Evolutionary conservation across 2,888 invertebrate species (phyloP), one percentile per base, ranked within the genome.

Genomic region (Tiliacea citrago): DNA sequence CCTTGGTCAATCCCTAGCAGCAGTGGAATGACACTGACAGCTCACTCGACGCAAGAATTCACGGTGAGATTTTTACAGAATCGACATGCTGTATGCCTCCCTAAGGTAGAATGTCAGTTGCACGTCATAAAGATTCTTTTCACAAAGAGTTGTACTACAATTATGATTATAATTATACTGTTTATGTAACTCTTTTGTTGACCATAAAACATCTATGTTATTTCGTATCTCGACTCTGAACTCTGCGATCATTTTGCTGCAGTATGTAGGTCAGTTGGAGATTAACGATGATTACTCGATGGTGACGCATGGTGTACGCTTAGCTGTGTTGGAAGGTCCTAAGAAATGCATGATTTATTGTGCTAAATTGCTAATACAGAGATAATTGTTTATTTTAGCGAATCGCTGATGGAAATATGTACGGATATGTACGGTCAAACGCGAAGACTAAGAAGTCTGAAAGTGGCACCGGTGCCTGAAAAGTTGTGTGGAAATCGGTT

Each of bases 231-330:
- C 51, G 39, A 16, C n/a, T 39, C 9, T 21, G 42, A 16, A 16
- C n/a, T 18, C 6, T 9, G 16, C 45, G 45, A 72, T 72, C 47
- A 47, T 57, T 72, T 57, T 1, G 55, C 18, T 12, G 10, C 35
- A 47, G 57, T 72, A 72, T 72, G 24, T 47, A 39, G 45, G 72
- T 72, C 72, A 72, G 24, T 0, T 6, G 7, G 5, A 21, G 71
- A 57, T 72, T 71, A 71, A 39, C 35, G 16, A 72, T 47, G 71
- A 71, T 70, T 35, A 71, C 71, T 16, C 0, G 24, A 39, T 53
- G 24, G 57, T 72, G 72, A 72, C 72, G 45, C 35, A 72, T 71
- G n/a, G 29, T 13, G 6, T 53, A 21, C 39, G 9, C 18, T 29
- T 9, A 57, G 29, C 29, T 57, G 29, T 57, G 29, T 29, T 18